A percentile compares a stretch with the other conserved stretches of the same genome.
phyloP scores from a whole-genome alignment of 2,888 invertebrate genomes.

The Watsonalla binaria region DNA sequence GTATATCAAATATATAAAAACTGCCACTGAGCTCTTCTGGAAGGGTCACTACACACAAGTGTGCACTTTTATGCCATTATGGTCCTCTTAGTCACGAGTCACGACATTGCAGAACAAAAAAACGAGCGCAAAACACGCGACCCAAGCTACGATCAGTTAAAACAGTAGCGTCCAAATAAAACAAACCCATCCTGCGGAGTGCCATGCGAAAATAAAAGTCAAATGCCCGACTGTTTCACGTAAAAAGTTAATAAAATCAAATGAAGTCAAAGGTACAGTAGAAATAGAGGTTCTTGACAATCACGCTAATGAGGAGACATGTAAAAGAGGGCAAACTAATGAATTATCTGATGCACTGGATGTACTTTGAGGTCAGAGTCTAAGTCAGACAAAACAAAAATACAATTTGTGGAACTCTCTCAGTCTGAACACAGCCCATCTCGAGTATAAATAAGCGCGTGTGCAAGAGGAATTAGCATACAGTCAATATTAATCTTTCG shows the following conservation, averaged over 20 bases:
- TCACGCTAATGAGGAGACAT: constrained; percentile 46
- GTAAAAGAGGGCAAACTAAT: constrained; percentile 33
- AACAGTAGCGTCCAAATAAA: constrained; percentile 55
- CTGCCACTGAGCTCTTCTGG: constrained; percentile 48
- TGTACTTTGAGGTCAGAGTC: background rate
- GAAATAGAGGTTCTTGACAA: constrained; percentile 26
- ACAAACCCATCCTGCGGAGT: constrained; percentile 35
- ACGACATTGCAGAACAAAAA: constrained; percentile 50
- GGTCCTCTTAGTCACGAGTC: constrained; percentile 31
- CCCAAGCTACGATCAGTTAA: constrained; percentile 58
- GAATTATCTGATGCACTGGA: constrained; percentile 40
- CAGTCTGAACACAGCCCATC: constrained; percentile 16
- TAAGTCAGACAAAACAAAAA: constrained; percentile 36
- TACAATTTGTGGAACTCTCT: constrained; percentile 24
- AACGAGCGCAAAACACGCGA: constrained; percentile 45
- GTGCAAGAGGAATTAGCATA: constrained; percentile 25
- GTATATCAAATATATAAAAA: background rate
- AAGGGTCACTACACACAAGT: constrained; percentile 38
- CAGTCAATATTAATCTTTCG: constrained; percentile 41
- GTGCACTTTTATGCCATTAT: constrained; percentile 5
- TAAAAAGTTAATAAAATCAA: constrained; percentile 22
- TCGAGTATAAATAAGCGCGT: constrained; percentile 18
- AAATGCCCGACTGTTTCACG: constrained; percentile 28
- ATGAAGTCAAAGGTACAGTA: constrained; percentile 33
- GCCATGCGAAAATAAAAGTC: constrained; percentile 48